Evolutionary conservation across 2,797 vertebrate species (phyloP), one percentile per base, ranked within the genome.

Genomic region (Xiphophorus birchmanni): DNA sequence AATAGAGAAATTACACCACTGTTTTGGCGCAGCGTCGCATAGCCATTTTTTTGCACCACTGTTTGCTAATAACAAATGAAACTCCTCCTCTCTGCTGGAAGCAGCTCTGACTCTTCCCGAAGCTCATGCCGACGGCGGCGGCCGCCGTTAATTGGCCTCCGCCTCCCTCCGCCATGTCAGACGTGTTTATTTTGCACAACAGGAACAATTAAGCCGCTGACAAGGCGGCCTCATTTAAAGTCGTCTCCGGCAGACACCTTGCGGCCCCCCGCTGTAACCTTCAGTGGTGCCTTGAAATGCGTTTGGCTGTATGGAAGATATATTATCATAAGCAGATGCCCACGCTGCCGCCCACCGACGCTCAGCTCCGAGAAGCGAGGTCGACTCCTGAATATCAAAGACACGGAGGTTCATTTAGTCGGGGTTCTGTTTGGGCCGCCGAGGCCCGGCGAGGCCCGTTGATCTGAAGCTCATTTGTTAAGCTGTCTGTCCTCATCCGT

Each of bases 401-500:
- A 84, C 44, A 2, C 44, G 12, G 60, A 79, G 88, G 86, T 93
- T 95, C 91, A 93, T 95, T 95, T 93, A 93, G 93, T 90, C 87
- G 71, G 87, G 81, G 87, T 85, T 77, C 81, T 50, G 84, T 93
- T 88, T 44, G 78, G 87, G 88, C 87, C 89, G 85, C 84, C 52
- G 12, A 86, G 93, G 92, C 92, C 87, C 89, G 83, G 84, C 67
- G 12, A 86, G 93, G 92, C 92, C 90, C 83, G 89, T 89, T 93
- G 93, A 94, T 94, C 92, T 92, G 90, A 94, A 93, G 95, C 94
- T 91, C 80, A 89, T 95, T 95, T 94, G 94, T 94, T 91, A 90
- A 94, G 93, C 93, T 93, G 94, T 94, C 89, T 92, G 84, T 93
- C 86, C 88, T 93, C 94, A 95, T 95, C 93, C 81, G 91, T 92